Evolutionary conservation across 2,797 vertebrate species (phyloP).

Genomic region (Tinamus major): DNA sequence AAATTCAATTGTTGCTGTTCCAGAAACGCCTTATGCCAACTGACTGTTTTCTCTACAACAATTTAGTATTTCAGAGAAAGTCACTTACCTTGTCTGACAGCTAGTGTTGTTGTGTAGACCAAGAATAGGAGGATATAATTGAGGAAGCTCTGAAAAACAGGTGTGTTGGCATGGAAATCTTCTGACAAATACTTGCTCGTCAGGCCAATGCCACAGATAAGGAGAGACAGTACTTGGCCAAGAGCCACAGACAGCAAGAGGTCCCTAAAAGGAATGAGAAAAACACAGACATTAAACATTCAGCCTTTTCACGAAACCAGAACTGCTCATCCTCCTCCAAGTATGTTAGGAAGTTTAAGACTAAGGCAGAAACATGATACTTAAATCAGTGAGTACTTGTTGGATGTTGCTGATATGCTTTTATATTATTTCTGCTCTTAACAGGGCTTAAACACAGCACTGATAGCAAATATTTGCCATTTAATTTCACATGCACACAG

Average conservation of each 20-base stretch:
- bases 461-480: not conserved
- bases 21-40: not conserved
- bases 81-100: constrained; percentile 93
- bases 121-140: constrained; percentile 96
- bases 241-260: constrained; percentile 92
- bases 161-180: constrained; percentile 94
- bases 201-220: constrained; percentile 93
- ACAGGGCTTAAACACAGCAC: not conserved
- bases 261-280: constrained; percentile 83
- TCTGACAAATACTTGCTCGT: constrained; percentile 94
- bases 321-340: not conserved
- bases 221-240: constrained; percentile 92
- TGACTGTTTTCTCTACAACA: not conserved
- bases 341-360: not conserved
- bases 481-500: constrained; percentile 11
- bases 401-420: not conserved
- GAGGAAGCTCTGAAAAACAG: constrained; percentile 96
- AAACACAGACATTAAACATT: constrained; percentile 45
- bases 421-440: constrained; percentile 23
- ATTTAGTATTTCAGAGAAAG: not conserved
- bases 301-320: not conserved
- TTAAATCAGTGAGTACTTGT: not conserved
- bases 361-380: not conserved
- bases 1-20: not conserved
- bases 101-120: constrained; percentile 95